Evolutionary conservation across 2,797 vertebrate genomes (phyloP), one percentile per base, ranked within the genome.

Genomic region (Rhinogobio ventralis): DNA sequence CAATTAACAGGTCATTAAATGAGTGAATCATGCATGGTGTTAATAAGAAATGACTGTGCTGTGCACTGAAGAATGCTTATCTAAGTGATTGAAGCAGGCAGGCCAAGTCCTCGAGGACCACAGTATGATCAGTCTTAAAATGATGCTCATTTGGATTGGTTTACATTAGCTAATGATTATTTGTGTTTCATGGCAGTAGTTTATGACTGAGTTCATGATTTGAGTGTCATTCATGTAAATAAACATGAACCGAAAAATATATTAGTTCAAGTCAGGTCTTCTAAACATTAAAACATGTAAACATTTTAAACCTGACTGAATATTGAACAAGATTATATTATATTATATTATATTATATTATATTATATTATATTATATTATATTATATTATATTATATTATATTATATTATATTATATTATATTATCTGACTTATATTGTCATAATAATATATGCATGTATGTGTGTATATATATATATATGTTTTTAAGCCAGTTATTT

Each of bases 1-100:
- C 64, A 81, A 81, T 69, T 39, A 81, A 39, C 79, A 71, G 79
- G 14, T 57, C 67, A 71, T 81, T 81, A 81, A 81, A 81, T 36
- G 79, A 71, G 79, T 42, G 64, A 81, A 49, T 69, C 30, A 80
- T 67, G 79, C 79, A 36, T 80, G 60, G 19, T 33, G 60, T 19
- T 69, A 53, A 53, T 81, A 69, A 69, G 79, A 69, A 3, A 60
- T 23, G n/a, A 77, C 74, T 77, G 36, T 13, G 76, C 42, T 17
- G 25, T 4, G 39, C 39, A 30, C 57, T 30, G 5, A 79, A 79
- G 39, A 39, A 33, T 33, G 42, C 45, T 79, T 46, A 28, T 64
- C 39, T 78, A 46, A 64, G 69, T 25, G 46, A 39, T 25, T 36
- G 64, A 79, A 51, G 42, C 39, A 15, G 42, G 25, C 77, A 64